These are phyloP conservation scores for Eristalinus aeneus DNA, from an alignment of 2,888 invertebrate genomes.

Conservation along the genomic window DNA sequence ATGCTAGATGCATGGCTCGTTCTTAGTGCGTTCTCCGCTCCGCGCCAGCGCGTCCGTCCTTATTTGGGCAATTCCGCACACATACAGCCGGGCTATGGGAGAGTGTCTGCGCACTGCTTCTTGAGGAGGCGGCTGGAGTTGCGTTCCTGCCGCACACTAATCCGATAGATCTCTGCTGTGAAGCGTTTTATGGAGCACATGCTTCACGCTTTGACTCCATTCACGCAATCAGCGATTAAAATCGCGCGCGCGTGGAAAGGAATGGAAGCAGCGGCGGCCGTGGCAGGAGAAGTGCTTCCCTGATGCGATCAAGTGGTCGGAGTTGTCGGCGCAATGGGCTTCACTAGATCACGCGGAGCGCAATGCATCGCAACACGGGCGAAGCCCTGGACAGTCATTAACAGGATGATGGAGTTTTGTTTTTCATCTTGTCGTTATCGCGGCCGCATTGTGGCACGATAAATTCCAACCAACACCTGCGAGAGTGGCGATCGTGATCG, in stretches of 20 bases:
- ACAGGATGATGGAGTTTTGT: conserved; percentile 53
- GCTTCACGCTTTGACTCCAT: conserved; percentile 68
- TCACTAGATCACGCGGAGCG: conserved; percentile 23
- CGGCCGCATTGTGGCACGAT: conserved; percentile 47
- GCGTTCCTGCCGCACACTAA: conserved; percentile 28
- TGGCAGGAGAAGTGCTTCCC: neutral
- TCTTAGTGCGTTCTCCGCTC: neutral
- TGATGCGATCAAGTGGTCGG: conserved; percentile 55
- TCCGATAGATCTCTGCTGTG: conserved; percentile 62
- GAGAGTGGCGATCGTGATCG: conserved; percentile 36
- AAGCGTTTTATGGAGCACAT: conserved; percentile 63
- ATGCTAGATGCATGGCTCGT: conserved; percentile 51
- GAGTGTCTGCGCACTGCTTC: conserved; percentile 23
- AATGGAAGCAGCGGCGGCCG: neutral
- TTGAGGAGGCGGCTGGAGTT: conserved; percentile 35
- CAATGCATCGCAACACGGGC: neutral
- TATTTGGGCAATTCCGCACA: conserved; percentile 53
- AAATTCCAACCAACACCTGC: conserved; percentile 67
- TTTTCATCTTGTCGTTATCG: conserved; percentile 27
- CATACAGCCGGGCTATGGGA: neutral
- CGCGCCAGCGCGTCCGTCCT: conserved; percentile 6
- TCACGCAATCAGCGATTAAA: conserved; percentile 70
- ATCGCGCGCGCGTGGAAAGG: conserved; percentile 28
- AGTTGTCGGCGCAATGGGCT: conserved; percentile 42
- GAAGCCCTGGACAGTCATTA: conserved; percentile 49